phyloP scores from a whole-genome alignment of 2,113 vertebrate species.

The Casuarius casuarius region DNA sequence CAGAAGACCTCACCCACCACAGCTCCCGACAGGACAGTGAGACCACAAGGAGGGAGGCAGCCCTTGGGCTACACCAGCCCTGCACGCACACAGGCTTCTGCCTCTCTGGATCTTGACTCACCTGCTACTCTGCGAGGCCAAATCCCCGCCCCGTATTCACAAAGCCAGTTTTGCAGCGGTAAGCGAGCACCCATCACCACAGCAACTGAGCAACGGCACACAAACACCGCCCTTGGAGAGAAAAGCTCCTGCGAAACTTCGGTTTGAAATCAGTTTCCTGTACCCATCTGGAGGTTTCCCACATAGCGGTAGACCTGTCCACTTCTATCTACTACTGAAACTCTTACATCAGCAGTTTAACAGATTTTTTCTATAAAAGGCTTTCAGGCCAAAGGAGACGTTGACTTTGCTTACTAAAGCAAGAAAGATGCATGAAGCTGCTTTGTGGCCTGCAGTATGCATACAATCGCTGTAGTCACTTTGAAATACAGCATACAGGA shows the following conservation, averaged over 20 bases:
- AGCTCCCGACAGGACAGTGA: background rate
- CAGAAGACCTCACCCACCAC: background rate
- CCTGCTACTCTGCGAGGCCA: background rate
- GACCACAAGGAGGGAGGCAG: background rate
- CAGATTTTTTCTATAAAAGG: background rate
- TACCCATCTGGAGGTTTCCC: background rate
- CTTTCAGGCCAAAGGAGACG: background rate
- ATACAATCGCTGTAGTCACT: rapidly evolving
- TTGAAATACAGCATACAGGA: background rate
- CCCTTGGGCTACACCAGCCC: rapidly evolving
- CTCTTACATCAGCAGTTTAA: background rate
- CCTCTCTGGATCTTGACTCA: background rate
- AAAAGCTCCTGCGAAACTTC: background rate
- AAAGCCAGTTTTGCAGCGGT: background rate
- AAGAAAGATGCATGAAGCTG: background rate
- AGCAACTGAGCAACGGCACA: background rate
- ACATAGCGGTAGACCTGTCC: background rate
- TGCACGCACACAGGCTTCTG: background rate
- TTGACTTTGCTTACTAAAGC: background rate
- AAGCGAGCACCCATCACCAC: background rate
- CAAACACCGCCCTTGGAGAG: background rate
- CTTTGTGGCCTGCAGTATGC: background rate
- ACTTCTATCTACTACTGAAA: background rate
- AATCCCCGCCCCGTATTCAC: background rate
- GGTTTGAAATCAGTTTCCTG: background rate